Base-by-base conservation (phyloP, 2,888 invertebrate genomes). In the Selenia dentaria region DNA sequence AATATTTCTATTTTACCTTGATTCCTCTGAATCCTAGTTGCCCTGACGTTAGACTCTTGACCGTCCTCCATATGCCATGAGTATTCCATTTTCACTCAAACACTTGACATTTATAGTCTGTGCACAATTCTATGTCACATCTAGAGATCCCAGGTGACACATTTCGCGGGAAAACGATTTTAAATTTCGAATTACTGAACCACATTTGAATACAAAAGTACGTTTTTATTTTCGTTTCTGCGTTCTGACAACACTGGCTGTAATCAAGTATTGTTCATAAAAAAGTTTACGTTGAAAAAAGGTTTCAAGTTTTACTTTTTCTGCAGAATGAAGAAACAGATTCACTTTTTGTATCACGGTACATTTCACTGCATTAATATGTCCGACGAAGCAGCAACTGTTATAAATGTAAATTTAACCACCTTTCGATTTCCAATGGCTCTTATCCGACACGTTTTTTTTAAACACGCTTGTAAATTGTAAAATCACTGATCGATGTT, bases 1-100 rank as follows among this genome's bases (percentile, higher is more conserved):
- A n/a, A n/a, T n/a, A n/a, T n/a, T n/a, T n/a, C n/a, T n/a, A 22
- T 8, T 32, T 28, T 75, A 88, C 89, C 88, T 83, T 85, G 86
- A 51, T 61, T 77, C 42, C 87, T 73, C 38, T 74, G 78, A 35
- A 70, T 49, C 52, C 77, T 70, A 18, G 59, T 57, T 29, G 64
- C 62, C 31, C 82, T 70, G 31, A 69, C 64, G 57, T 63, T 79
- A 37, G 68, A 67, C 44, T 82, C 85, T 64, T 79, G 79, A 43
- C 64, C 61, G 51, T 83, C 86, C 68, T 87, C 89, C 72, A 89
- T 83, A 57, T 87, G 85, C 90, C 89, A 88, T 47, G 86, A 67
- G 67, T 89, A 90, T 84, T 90, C 90, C 90, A 90, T 90, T 59
- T 74, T 88, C 70, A 67, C 51, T 50, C 55, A 54, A 64, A 44